These are phyloP conservation scores for Epizoanthus fatuus DNA, from an alignment of 92 coral and sea anemone genomes.

Conservation along the genomic window DNA sequence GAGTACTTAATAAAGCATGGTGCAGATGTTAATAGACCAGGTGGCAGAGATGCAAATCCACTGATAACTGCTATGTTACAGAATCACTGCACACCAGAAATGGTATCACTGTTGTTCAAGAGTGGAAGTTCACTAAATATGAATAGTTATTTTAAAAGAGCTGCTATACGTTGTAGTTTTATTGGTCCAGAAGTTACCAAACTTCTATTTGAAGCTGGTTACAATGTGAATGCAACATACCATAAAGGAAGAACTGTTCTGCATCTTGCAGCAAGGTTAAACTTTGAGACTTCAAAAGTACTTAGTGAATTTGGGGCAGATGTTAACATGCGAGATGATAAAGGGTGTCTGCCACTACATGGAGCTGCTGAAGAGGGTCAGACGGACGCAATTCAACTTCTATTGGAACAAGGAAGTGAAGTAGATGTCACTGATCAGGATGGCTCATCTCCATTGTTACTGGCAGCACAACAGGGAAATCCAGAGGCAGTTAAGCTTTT, in stretches of 20 bases:
- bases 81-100: too few species aligned
- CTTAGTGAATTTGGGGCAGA: constrained; percentile 35
- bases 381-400: constrained; percentile 5
- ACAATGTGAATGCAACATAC: background rate
- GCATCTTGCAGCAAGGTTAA: constrained; percentile 10
- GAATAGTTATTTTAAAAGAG: too few species aligned
- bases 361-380: constrained; percentile 4
- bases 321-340: constrained; percentile 12
- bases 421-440: constrained; percentile 4
- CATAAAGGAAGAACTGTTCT: constrained; percentile 12
- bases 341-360: constrained; percentile 20
- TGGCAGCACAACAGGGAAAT: background rate
- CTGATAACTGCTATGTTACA: too few species aligned
- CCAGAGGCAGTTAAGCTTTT: background rate
- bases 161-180: background rate
- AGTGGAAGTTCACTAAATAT: too few species aligned
- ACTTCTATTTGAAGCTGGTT: background rate
- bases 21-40: too few species aligned
- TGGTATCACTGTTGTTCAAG: too few species aligned
- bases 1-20: too few species aligned
- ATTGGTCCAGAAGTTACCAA: constrained; percentile 12
- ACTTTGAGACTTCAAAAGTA: constrained; percentile 14
- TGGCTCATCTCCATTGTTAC: constrained; percentile 9
- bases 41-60: too few species aligned
- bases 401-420: constrained; percentile 42